Base-by-base conservation (phyloP, 2,888 invertebrate genomes). In the Microctonus brassicae region DNA sequence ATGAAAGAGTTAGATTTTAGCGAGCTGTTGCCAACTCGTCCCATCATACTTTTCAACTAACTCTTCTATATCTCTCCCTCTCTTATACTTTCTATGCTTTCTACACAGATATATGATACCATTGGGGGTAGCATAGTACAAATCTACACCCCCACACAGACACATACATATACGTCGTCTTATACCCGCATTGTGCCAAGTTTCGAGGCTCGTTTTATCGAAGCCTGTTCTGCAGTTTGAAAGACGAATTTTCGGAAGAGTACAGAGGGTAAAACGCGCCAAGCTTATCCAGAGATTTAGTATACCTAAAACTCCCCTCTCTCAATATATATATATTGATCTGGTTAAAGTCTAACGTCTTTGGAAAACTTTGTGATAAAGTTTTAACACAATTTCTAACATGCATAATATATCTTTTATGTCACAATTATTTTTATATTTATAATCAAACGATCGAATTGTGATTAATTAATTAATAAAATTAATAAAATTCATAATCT, bases 131-230 rank as follows among this genome's bases (percentile, higher is more conserved):
- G 10, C 1, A 5, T 7, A 33, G 9, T 22, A 22, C 20, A 33
- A 7, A 13, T 61, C 7, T 36, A 33, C 26, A 24, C 22, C 6
- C 6, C 1, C 26, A 62, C n/a, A 10, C 26, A 24, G n/a, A 22
- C 10, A 55, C 22, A 55, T 39, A 26, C 66, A 36, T 13, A 20
- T 17, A 33, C 22, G n/a, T 13, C 3, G 4, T 10, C 17, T 57
- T 33, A 24, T 33, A 24, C 69, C 20, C 53, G 62, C 36, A 69
- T 62, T 62, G 69, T 62, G 69, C 61, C 53, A 69, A 47, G 53
- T 20, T 69, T 69, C 53, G 47, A 22, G 13, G 34, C 52, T 52
- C 55, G 60, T 63, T 69, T 62, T 53, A 69, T 69, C 63, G 62
- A 20, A 53, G 33, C 58, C 58, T 24, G 33, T 26, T 24, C 22